phyloP scores from a whole-genome alignment of 2,113 vertebrate genomes.

The Neolamprologus falcicula region DNA sequence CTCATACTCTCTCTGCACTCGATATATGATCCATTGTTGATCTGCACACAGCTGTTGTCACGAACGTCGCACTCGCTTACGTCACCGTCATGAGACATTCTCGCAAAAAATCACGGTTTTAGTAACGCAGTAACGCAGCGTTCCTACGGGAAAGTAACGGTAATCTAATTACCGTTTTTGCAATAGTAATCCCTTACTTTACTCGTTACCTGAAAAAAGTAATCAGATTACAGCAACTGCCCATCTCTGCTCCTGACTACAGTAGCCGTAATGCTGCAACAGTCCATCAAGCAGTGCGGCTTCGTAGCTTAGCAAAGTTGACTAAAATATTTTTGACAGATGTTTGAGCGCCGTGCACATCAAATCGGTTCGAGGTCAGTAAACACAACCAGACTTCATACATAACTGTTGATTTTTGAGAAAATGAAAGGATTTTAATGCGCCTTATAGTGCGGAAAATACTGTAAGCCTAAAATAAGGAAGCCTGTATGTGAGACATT shows the following conservation, averaged over 20 bases:
- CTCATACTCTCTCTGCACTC: neutral
- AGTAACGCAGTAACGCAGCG: neutral
- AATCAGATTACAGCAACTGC: neutral
- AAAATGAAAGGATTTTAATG: neutral
- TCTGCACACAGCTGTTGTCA: neutral
- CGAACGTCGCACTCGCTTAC: fast-evolving
- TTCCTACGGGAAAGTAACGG: fast-evolving
- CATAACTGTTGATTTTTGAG: neutral
- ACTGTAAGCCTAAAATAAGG: neutral
- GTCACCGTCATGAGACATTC: neutral
- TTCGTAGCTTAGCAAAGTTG: neutral
- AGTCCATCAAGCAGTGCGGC: fast-evolving
- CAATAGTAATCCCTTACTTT: neutral
- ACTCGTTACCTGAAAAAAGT: fast-evolving
- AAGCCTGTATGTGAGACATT: neutral
- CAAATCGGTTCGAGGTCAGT: fast-evolving
- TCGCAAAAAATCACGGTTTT: fast-evolving
- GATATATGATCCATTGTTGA: fast-evolving
- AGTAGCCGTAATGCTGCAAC: fast-evolving
- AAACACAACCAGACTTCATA: fast-evolving
- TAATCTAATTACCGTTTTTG: fast-evolving
- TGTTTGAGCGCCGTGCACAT: fast-evolving
- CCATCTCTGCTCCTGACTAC: neutral
- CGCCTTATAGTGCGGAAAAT: neutral
- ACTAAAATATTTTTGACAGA: neutral